Percentiles rank a stretch among this genome's conserved stretches.
Conservation (phyloP, 2,888 invertebrate genomes). For the Ceratothoa steindachneri region DNA sequence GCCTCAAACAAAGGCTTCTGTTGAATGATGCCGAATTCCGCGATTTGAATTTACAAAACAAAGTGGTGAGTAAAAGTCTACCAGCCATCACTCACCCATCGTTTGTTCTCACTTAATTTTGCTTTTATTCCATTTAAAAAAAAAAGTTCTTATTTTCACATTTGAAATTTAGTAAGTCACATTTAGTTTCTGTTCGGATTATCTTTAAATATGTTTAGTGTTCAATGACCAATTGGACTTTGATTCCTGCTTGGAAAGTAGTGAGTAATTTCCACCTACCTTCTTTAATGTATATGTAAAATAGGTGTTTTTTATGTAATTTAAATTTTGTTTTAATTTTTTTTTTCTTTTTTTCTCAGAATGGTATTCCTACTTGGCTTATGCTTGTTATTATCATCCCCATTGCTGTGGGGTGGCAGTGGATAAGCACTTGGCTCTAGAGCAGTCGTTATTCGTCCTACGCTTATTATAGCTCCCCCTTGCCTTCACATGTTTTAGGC, state of each 20-base stretch:
- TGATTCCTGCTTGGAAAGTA: too few species aligned
- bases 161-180: too few species aligned
- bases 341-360: constrained; percentile 27
- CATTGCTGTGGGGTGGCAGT: constrained; percentile 33
- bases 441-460: background rate
- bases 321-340: constrained; percentile 23
- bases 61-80: constrained; percentile 3
- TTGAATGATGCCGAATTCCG: background rate
- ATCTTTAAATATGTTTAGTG: background rate
- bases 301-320: background rate
- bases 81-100: too few species aligned
- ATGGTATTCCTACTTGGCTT: constrained; percentile 36
- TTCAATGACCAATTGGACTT: too few species aligned
- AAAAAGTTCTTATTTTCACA: too few species aligned
- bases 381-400: constrained; percentile 35
- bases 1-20: background rate
- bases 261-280: too few species aligned
- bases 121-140: too few species aligned
- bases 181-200: background rate
- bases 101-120: too few species aligned
- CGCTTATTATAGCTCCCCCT: too few species aligned
- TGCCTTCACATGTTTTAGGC: too few species aligned
- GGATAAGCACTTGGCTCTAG: constrained; percentile 25
- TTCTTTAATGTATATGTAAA: too few species aligned
- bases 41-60: constrained; percentile 1